Base-by-base conservation (phyloP, 2,888 invertebrate genomes). In the Drosophila cognata region DNA sequence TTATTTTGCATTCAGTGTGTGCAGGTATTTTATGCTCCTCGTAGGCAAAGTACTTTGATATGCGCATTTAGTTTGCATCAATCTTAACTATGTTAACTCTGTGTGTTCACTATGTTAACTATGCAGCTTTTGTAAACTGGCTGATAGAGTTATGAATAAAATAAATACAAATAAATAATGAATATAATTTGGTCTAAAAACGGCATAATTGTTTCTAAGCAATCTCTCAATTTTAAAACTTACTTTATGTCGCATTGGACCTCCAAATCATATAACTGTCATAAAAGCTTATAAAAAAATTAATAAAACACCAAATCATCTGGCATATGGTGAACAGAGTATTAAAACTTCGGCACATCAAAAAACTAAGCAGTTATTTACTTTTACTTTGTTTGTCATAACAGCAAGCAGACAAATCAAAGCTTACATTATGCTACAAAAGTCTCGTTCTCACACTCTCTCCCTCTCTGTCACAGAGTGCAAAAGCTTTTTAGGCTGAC, bases 401-500 rank as follows among this genome's bases (percentile, higher is more conserved):
- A 51, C 51, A 59, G 58, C 46, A 36, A 33, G 59, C 53, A 50
- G 43, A 56, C 57, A 62, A 70, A 70, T 61, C 78, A 77, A 74
- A 74, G 78, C 78, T 77, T 64, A 70, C 46, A 53, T 43, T 52
- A 38, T 41, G 33, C 31, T 33, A 29, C n/a, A 46, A 55, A 18
- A 28, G 28, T 6, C 28, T n/a, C 6, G 2, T 11, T 36, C 25
- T 36, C 68, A 48, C 41, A 3, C 35, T 56, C 57, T 41, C 21
- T 33, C 51, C 28, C 16, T 48, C 29, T 33, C n/a, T 63, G 38
- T 43, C 2, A 13, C n/a, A 28, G 29, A 28, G 29, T 59, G 33
- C 63, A 71, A 71, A 72, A 74, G 84, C 84, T 84, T 79, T 79
- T 70, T 33, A 46, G 70, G 33, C 35, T 56, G 70, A 67, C 70